Percentiles rank a stretch among this genome's conserved stretches.
Evolutionary conservation across 2,113 vertebrate genomes (phyloP).

Genomic region (Stegostoma tigrinum): DNA sequence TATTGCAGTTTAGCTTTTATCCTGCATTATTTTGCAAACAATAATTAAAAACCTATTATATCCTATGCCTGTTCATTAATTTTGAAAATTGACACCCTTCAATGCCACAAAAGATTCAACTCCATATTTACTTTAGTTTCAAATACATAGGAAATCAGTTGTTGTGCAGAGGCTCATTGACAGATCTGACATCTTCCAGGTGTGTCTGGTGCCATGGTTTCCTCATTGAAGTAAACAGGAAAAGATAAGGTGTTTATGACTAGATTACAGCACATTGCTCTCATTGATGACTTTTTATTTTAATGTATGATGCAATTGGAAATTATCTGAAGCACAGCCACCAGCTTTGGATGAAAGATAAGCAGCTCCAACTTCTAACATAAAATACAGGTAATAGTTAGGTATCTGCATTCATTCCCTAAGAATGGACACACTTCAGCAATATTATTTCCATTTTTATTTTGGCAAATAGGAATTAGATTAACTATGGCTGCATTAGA

Average conservation of each 20-base stretch:
- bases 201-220: neutral
- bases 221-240: neutral
- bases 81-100: neutral
- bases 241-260: neutral
- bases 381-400: neutral
- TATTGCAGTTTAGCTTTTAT: neutral
- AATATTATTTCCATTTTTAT: neutral
- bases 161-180: neutral
- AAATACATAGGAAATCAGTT: neutral
- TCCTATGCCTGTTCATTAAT: neutral
- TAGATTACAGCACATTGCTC: neutral
- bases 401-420: neutral
- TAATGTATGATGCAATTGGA: neutral
- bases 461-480: neutral
- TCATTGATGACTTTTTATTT: neutral
- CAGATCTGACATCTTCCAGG: neutral
- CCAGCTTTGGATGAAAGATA: neutral
- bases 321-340: neutral
- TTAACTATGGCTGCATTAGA: neutral
- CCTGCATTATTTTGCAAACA: neutral
- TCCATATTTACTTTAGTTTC: neutral
- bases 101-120: neutral
- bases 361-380: neutral
- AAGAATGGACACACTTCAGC: neutral
- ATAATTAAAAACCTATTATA: neutral